A percentile compares a stretch with the other conserved stretches of the same genome.
Conservation (phyloP, 2,113 vertebrate species). For the Rhynchopsitta pachyrhyncha region DNA sequence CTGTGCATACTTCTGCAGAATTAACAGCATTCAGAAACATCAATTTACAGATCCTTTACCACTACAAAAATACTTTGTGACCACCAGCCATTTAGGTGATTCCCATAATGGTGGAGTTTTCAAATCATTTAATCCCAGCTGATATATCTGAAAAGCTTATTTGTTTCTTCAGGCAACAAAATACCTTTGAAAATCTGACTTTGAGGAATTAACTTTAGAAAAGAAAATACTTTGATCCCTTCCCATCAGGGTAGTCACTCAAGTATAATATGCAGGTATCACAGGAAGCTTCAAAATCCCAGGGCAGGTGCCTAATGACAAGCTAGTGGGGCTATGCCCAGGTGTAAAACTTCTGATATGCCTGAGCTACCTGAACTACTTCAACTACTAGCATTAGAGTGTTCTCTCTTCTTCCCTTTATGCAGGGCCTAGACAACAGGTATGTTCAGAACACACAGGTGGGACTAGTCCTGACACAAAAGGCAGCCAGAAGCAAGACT, state of each 20-base stretch:
- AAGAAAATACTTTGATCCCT: background rate
- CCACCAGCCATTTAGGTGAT: background rate
- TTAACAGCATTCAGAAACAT: background rate
- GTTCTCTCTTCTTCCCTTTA: background rate
- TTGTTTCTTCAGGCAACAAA: background rate
- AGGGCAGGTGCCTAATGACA: background rate
- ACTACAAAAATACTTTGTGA: background rate
- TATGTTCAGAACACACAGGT: background rate
- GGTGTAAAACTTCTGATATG: background rate
- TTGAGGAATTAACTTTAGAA: background rate
- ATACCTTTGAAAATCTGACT: background rate
- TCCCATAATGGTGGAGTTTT: background rate
- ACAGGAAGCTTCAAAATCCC: background rate
- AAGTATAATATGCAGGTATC: background rate
- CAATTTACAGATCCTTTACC: background rate
- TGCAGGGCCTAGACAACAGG: background rate
- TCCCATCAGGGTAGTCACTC: background rate
- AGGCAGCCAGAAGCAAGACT: background rate
- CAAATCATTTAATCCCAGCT: background rate
- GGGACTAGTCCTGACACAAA: background rate
- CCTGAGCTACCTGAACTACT: background rate
- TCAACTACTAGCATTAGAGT: background rate
- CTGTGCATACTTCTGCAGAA: background rate
- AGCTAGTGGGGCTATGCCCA: background rate
- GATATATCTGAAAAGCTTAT: background rate